Conservation (phyloP, 2,888 invertebrate species). For the Aspidiotus rigidus region DNA sequence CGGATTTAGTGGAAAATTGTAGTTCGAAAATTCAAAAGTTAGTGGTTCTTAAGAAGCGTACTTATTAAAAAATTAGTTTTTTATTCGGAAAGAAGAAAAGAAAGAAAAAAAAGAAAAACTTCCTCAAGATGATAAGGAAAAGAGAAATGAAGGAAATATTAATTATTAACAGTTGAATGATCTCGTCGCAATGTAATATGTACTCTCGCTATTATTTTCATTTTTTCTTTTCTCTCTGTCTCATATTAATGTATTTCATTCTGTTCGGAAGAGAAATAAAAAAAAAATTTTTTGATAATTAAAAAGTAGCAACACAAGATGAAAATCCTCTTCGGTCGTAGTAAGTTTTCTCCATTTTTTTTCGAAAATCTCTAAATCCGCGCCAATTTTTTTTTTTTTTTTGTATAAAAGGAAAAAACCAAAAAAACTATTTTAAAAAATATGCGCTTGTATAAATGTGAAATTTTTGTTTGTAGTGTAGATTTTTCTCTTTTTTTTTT, state of each 20-base stretch:
- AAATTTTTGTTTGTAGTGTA: conserved; percentile 16
- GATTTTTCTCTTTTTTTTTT: background rate
- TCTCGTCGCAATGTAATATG: conserved; percentile 7
- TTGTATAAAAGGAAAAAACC: conserved; percentile 14
- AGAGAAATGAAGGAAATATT: background rate
- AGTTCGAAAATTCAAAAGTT: no score
- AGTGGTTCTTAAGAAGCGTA: no score
- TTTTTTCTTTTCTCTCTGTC: background rate
- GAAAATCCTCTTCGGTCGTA: no score
- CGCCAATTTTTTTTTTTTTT: conserved; percentile 3
- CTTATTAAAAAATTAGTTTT: background rate
- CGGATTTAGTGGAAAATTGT: background rate
- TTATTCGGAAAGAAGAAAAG: background rate
- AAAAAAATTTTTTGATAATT: no score
- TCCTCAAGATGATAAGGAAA: background rate
- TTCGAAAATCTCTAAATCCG: background rate
- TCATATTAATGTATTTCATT: conserved; percentile 1
- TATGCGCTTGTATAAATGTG: conserved; percentile 28
- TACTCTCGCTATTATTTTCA: background rate
- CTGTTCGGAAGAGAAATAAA: conserved; percentile 6
- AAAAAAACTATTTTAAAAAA: background rate
- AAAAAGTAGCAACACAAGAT: no score
- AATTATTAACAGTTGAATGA: conserved; percentile 8
- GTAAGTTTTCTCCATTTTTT: no score
- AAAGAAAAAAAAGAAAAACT: background rate